phyloP scores from a whole-genome alignment of 23 tunicate species.

The Clavelina lepadiformis region DNA sequence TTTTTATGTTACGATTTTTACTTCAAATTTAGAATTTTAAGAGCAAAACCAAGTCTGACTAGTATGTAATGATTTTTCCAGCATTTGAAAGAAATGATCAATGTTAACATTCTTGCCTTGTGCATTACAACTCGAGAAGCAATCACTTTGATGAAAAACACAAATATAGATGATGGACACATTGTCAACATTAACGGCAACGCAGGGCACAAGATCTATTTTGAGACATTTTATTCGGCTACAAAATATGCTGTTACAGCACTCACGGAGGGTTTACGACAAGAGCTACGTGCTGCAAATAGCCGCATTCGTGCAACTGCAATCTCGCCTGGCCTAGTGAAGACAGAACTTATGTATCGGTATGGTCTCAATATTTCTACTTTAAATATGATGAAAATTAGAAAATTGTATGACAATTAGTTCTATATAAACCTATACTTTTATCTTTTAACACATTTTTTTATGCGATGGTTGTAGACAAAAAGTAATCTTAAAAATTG shows the following conservation, averaged over 20 bases:
- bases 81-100: conserved; percentile 49
- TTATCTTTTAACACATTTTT: too few relatives aligned
- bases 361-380: too few relatives aligned
- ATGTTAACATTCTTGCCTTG: conserved; percentile 41
- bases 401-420: too few relatives aligned
- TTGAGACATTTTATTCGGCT: background rate
- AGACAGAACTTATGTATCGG: too few relatives aligned
- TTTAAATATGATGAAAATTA: too few relatives aligned
- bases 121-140: conserved; percentile 48
- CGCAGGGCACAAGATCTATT: conserved; percentile 21
- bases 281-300: conserved; percentile 25
- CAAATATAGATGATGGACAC: conserved; percentile 47
- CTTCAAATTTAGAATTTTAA: too few relatives aligned
- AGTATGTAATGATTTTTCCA: too few relatives aligned
- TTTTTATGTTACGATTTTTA: too few relatives aligned
- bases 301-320: conserved; percentile 51
- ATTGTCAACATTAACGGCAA: conserved; percentile 73
- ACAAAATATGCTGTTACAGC: conserved; percentile 1
- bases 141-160: conserved; percentile 35
- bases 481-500: too few relatives aligned
- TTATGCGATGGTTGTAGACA: too few relatives aligned
- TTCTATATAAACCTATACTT: too few relatives aligned
- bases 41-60: too few relatives aligned
- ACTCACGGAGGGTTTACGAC: conserved; percentile 20
- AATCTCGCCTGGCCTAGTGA: conserved; percentile 64